phyloP scores from a whole-genome alignment of 2,113 vertebrate genomes.

The Sinocyclocheilus anophthalmus region DNA sequence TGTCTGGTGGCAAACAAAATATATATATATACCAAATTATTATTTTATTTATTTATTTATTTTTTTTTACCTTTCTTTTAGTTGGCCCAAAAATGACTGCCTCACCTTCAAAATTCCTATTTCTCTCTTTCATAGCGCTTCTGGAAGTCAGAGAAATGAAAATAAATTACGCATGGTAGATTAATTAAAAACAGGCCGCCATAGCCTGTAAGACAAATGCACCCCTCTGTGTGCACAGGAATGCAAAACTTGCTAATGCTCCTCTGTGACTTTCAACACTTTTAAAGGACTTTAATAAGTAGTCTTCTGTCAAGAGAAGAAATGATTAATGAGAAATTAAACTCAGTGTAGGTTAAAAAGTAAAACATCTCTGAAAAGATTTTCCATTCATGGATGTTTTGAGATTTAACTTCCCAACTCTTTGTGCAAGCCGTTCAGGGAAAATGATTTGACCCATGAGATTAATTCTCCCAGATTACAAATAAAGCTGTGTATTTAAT shows the following conservation, averaged over 20 bases:
- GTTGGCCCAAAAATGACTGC: background rate
- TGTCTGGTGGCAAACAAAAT: background rate
- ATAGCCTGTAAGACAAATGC: slow-evolving; percentile 64
- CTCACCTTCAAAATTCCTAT: slow-evolving; percentile 12
- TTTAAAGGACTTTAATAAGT: slow-evolving; percentile 63
- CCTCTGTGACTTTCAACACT: slow-evolving; percentile 68
- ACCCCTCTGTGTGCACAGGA: slow-evolving; percentile 38
- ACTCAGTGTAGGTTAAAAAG: slow-evolving; percentile 4
- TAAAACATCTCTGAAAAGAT: background rate
- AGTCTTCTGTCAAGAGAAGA: slow-evolving; percentile 27
- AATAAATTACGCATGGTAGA: slow-evolving; percentile 52
- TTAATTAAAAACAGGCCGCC: slow-evolving; percentile 70
- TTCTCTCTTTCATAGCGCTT: background rate
- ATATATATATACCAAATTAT: too few relatives aligned
- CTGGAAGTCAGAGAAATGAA: slow-evolving; percentile 43
- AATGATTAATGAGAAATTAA: slow-evolving; percentile 26
- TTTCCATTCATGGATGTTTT: background rate
- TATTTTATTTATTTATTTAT: background rate
- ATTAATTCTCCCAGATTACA: background rate
- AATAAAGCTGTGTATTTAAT: background rate
- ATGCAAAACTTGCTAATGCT: slow-evolving; percentile 55
- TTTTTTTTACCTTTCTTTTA: background rate
- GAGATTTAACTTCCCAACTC: background rate
- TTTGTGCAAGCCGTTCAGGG: background rate
- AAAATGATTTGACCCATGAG: background rate